These are phyloP conservation scores for Trochalopteron elliotii DNA, from an alignment of 2,113 vertebrate species.

Conservation along the genomic window DNA sequence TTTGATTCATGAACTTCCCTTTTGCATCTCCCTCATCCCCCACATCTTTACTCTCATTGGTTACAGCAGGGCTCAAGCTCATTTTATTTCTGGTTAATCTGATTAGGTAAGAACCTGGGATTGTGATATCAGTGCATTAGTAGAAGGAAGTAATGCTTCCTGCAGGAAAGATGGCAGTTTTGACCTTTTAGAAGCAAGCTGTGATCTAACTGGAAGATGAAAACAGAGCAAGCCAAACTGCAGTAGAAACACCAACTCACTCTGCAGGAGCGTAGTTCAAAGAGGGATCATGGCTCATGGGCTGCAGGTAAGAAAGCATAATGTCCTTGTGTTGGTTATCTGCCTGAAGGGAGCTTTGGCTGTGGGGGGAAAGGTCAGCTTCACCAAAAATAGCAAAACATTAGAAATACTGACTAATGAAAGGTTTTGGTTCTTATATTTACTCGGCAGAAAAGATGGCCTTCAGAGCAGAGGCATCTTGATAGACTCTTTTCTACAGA, in stretches of 20 bases:
- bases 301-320: constrained; percentile 12
- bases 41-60: too few species aligned
- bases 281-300: constrained; percentile 17
- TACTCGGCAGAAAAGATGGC: neutral
- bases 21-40: neutral
- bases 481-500: neutral
- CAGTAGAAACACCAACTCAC: neutral
- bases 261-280: neutral
- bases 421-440: neutral
- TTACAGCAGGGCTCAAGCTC: too few species aligned
- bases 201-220: too few species aligned
- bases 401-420: neutral
- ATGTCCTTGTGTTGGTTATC: neutral
- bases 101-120: too few species aligned
- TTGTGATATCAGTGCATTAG: too few species aligned
- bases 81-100: too few species aligned
- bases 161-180: too few species aligned
- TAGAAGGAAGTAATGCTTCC: too few species aligned
- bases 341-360: neutral
- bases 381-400: neutral
- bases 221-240: neutral
- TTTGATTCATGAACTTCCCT: neutral
- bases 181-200: too few species aligned
- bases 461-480: neutral
- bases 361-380: neutral